Percentiles rank a stretch among this genome's conserved stretches.
These are phyloP conservation scores for Lasiommata megera DNA, from an alignment of 2,888 invertebrate genomes.

Conservation along the genomic window DNA sequence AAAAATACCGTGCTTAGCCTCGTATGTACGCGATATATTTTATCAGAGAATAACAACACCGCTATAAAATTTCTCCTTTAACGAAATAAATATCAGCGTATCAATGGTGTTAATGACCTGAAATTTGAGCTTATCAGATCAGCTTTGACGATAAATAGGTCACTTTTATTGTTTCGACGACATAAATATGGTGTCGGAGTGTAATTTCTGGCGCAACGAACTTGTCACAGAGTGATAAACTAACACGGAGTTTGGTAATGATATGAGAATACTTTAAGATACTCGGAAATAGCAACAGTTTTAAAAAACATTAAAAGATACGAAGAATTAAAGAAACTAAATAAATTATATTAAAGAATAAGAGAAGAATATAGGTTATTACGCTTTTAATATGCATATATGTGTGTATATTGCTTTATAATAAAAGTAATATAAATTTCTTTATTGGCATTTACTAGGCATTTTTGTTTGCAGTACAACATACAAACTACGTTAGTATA, in stretches of 20 bases:
- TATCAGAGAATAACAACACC: constrained; percentile 35
- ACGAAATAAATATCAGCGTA: constrained; percentile 44
- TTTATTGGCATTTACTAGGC: too few relatives aligned
- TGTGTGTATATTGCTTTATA: too few relatives aligned
- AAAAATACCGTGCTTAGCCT: constrained; percentile 47
- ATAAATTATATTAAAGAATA: too few relatives aligned
- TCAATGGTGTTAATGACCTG: constrained; percentile 67
- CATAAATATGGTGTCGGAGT: constrained; percentile 57
- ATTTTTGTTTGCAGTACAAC: too few relatives aligned
- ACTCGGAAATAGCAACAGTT: constrained; percentile 27
- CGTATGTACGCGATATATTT: constrained; percentile 37
- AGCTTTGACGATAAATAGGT: constrained; percentile 68
- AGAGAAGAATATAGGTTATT: too few relatives aligned
- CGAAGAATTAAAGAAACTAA: constrained; percentile 52
- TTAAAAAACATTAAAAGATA: too few relatives aligned
- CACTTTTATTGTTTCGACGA: constrained; percentile 62
- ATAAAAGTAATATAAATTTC: too few relatives aligned
- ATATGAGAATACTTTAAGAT: neutral
- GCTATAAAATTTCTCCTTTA: constrained; percentile 24
- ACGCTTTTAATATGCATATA: too few relatives aligned
- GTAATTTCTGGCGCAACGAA: constrained; percentile 51
- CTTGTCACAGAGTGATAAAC: constrained; percentile 35
- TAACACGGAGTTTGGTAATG: neutral
- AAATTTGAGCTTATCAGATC: constrained; percentile 65
- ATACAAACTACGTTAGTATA: too few relatives aligned